phyloP scores from a whole-genome alignment of 2,888 invertebrate species.

The Deladenus siricidicola region DNA sequence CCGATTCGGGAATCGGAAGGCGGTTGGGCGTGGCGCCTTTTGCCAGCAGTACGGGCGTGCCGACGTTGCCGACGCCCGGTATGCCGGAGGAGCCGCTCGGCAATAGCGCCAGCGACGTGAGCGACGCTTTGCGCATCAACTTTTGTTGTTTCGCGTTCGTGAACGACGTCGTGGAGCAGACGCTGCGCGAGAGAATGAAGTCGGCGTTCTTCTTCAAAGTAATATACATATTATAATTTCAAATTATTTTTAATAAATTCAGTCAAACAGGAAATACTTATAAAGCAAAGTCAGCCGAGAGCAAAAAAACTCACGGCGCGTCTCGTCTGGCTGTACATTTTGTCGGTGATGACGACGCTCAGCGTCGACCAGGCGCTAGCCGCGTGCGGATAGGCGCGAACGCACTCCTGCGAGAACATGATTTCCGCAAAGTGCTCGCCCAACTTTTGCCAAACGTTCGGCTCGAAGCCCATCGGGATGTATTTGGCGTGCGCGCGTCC shows the following conservation, averaged over 20 bases:
- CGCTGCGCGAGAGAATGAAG: not conserved
- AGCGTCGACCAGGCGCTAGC: constrained; percentile 43
- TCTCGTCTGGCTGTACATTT: constrained; percentile 24
- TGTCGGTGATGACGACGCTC: constrained; percentile 39
- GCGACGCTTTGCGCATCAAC: not conserved
- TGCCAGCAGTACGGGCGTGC: not conserved
- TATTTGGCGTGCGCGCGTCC: constrained; percentile 32
- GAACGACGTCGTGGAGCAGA: not conserved
- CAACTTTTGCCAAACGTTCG: constrained; percentile 36
- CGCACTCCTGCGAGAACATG: constrained; percentile 46
- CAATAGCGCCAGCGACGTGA: not conserved
- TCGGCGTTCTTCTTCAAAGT: too few relatives aligned
- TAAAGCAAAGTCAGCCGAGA: too few relatives aligned
- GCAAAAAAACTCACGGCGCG: constrained; percentile 13
- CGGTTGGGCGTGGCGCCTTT: not conserved
- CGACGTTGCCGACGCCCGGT: not conserved
- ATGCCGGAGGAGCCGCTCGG: not conserved
- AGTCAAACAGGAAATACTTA: too few relatives aligned
- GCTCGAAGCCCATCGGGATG: constrained; percentile 40
- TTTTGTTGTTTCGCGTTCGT: not conserved
- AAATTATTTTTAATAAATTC: too few relatives aligned
- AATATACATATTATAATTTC: too few relatives aligned
- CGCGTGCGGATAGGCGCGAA: constrained; percentile 46
- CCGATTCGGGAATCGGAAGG: too few relatives aligned
- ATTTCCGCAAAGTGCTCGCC: constrained; percentile 47